phyloP scores from a whole-genome alignment of 2,888 invertebrate genomes.

The Plutella xylostella region DNA sequence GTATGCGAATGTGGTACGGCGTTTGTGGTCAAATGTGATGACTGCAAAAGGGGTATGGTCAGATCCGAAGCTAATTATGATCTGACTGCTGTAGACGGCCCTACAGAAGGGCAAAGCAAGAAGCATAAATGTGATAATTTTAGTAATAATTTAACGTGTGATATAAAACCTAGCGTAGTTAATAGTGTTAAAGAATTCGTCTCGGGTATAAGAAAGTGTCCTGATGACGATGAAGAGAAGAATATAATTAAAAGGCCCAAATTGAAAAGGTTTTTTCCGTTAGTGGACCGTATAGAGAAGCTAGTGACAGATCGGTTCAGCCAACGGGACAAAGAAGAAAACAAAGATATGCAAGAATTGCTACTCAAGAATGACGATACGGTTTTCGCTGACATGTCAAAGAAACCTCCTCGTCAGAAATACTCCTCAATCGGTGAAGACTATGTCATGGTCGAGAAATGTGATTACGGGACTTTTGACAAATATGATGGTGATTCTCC shows the following conservation, averaged over 20 bases:
- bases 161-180: too few relatives aligned
- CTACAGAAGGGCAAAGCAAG: slow-evolving; percentile 34
- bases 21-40: slow-evolving; percentile 34
- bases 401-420: slow-evolving; percentile 36
- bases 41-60: slow-evolving; percentile 41
- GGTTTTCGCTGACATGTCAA: slow-evolving; percentile 32
- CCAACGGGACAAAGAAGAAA: slow-evolving; percentile 24
- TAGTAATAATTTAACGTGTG: slow-evolving; percentile 42
- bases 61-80: slow-evolving; percentile 54
- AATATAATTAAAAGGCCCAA: slow-evolving; percentile 51
- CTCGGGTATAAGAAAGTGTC: slow-evolving; percentile 20
- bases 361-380: slow-evolving; percentile 45
- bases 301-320: slow-evolving; percentile 48
- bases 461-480: slow-evolving; percentile 56
- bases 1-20: slow-evolving; percentile 43
- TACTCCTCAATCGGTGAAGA: slow-evolving; percentile 49
- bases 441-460: slow-evolving; percentile 51
- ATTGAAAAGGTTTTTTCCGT: slow-evolving; percentile 42
- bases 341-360: slow-evolving; percentile 41
- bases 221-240: slow-evolving; percentile 5
- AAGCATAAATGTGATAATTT: slow-evolving; percentile 65
- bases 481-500: slow-evolving; percentile 37
- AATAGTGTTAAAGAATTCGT: too few relatives aligned
- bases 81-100: slow-evolving; percentile 43
- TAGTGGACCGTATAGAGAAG: slow-evolving; percentile 45